Conservation (phyloP, 2,113 vertebrate species). For the Hypomesus transpacificus region DNA sequence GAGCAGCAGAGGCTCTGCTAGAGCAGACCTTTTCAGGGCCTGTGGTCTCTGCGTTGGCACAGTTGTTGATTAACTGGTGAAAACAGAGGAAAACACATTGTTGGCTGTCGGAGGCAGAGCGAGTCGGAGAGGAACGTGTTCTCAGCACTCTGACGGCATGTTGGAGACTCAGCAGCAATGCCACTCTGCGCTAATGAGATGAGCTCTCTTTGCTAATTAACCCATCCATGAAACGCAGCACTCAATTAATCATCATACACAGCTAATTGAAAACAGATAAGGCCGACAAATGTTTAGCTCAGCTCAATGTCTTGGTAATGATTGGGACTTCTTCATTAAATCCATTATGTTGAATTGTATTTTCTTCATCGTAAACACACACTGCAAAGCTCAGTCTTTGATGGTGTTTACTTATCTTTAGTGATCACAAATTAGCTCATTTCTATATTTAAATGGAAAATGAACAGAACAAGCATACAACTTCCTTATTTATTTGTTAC, state of each 20-base stretch:
- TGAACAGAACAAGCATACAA: too few relatives aligned
- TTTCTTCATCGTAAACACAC: not conserved
- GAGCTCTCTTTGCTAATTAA: slow-evolving; percentile 62
- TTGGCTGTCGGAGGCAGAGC: slow-evolving; percentile 37
- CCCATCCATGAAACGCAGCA: slow-evolving; percentile 50
- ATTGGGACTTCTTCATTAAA: not conserved
- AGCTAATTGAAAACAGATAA: slow-evolving; percentile 44
- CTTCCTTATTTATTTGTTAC: too few relatives aligned
- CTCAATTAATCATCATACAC: slow-evolving; percentile 49
- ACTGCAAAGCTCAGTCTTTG: not conserved
- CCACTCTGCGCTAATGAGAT: slow-evolving; percentile 63
- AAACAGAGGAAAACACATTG: slow-evolving; percentile 32
- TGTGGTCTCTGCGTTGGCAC: too few relatives aligned
- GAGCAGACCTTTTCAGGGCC: too few relatives aligned
- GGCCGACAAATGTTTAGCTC: slow-evolving; percentile 26
- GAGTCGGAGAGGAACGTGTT: slow-evolving; percentile 56
- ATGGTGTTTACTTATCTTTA: not conserved
- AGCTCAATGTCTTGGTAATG: slow-evolving; percentile 8
- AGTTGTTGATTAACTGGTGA: slow-evolving; percentile 22
- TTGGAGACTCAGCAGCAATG: slow-evolving; percentile 49
- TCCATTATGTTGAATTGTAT: not conserved
- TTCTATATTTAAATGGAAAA: too few relatives aligned
- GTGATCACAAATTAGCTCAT: too few relatives aligned
- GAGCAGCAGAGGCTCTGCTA: too few relatives aligned
- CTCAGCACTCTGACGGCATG: slow-evolving; percentile 49